Percentiles rank a stretch among this genome's conserved stretches.
These are phyloP conservation scores for Pheosia gnoma DNA, from an alignment of 2,888 invertebrate species.

Conservation along the genomic window DNA sequence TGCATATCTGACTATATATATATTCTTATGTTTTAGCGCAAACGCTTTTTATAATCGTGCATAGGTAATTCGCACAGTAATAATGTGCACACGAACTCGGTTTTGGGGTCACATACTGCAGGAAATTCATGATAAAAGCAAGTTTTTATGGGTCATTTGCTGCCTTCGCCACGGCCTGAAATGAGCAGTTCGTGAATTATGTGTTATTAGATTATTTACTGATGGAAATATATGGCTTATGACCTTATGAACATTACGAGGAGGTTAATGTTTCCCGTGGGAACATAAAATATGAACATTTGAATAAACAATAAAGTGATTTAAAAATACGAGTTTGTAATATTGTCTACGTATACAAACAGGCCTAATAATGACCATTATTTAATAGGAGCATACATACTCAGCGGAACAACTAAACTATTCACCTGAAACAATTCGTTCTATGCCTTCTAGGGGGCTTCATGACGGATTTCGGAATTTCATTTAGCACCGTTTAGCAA, in stretches of 20 bases:
- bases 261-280: background rate
- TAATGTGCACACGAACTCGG: conserved; percentile 32
- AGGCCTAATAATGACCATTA: no score
- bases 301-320: no score
- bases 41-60: conserved; percentile 29
- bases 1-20: background rate
- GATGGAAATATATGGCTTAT: conserved; percentile 10
- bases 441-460: no score
- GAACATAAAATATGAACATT: background rate
- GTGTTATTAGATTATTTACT: conserved; percentile 12
- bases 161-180: conserved; percentile 9
- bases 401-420: no score
- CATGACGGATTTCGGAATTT: no score
- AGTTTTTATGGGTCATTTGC: conserved; percentile 13
- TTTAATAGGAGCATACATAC: no score
- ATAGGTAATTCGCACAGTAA: conserved; percentile 32
- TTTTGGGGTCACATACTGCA: conserved; percentile 33
- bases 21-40: background rate
- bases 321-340: no score
- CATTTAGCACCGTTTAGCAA: no score
- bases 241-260: no score
- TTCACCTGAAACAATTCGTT: no score
- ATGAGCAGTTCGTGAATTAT: conserved; percentile 17
- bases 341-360: no score
- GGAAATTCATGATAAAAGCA: conserved; percentile 8